Conservation (phyloP, 2,113 vertebrate genomes). For the Agapornis roseicollis region DNA sequence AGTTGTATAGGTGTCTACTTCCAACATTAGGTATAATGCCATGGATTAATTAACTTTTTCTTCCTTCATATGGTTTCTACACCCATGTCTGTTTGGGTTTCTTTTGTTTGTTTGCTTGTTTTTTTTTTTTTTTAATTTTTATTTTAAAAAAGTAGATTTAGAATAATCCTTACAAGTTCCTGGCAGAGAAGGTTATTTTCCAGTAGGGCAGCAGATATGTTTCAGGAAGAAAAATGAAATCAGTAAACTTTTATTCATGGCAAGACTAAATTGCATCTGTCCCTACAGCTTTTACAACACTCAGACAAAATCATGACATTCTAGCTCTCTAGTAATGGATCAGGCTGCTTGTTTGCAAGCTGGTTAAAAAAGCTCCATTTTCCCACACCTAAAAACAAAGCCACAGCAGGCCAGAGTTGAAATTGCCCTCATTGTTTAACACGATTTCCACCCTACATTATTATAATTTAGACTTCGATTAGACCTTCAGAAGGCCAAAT, state of each 20-base stretch:
- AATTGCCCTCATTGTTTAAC: background rate
- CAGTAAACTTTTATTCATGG: background rate
- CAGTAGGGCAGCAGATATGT: background rate
- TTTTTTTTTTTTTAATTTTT: too few species aligned
- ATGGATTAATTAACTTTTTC: background rate
- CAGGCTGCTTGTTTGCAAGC: background rate
- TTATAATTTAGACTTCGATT: background rate
- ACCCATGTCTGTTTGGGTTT: fast-evolving
- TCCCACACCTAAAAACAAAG: background rate
- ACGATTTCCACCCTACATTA: background rate
- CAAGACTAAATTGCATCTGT: background rate
- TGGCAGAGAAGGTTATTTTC: background rate
- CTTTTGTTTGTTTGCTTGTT: too few species aligned
- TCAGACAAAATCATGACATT: background rate
- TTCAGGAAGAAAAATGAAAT: background rate
- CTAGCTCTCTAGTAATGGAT: background rate
- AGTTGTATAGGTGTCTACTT: background rate
- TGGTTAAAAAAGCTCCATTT: background rate
- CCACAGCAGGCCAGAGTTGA: background rate
- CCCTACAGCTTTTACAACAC: background rate
- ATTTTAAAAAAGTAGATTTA: background rate
- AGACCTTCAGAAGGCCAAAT: background rate
- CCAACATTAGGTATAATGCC: background rate
- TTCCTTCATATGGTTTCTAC: background rate
- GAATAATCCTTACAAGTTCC: background rate